Evolutionary conservation across 2,113 vertebrate genomes (phyloP), one percentile per base, ranked within the genome.

Genomic region (Sardina pilchardus): DNA sequence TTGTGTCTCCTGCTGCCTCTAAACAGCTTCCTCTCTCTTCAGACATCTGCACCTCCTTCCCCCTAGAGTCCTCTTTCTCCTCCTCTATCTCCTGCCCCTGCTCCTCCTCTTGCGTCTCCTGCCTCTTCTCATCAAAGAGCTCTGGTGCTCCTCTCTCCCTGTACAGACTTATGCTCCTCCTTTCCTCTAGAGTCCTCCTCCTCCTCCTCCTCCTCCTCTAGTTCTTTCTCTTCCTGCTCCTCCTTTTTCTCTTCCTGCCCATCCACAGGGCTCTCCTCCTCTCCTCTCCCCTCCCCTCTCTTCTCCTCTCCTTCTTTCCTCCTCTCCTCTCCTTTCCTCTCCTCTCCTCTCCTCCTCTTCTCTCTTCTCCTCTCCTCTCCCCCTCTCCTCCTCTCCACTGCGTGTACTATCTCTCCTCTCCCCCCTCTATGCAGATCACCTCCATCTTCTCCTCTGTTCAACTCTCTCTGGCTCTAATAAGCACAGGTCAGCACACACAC

Each of bases 241-340:
- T 63, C 59, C n/a, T 63, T 1, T 6, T 63, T 24, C 87, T 86
- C n/a, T n/a, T n/a, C n/a, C n/a, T n/a, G n/a, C n/a, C n/a, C n/a
- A 81, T 86, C 87, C 87, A 87, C 50, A 59, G 84, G 86, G 78
- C 82, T 85, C 87, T 88, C 84, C 91, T 91, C 91, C 16, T 26
- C 1, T 26, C 59, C 24, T 19, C 59, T 26, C 24, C n/a, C 8
- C 89, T 86, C 85, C 87, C 88, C 86, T 89, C n/a, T n/a, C 24
- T 26, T 12, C 63, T 67, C 24, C 63, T 30, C 4, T 9, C 30
- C 26, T 7, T 67, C n/a, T 10, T 67, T 0, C 63, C 2, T 12
- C 8, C 89, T 86, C 85, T 88, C 88, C 86, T 89, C n/a, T n/a
- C n/a, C n/a, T n/a, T n/a, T n/a, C n/a, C n/a, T n/a, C n/a, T n/a